phyloP scores from a whole-genome alignment of 35 echinoderm and acorn worm species.

The Strongylocentrotus purpuratus region DNA sequence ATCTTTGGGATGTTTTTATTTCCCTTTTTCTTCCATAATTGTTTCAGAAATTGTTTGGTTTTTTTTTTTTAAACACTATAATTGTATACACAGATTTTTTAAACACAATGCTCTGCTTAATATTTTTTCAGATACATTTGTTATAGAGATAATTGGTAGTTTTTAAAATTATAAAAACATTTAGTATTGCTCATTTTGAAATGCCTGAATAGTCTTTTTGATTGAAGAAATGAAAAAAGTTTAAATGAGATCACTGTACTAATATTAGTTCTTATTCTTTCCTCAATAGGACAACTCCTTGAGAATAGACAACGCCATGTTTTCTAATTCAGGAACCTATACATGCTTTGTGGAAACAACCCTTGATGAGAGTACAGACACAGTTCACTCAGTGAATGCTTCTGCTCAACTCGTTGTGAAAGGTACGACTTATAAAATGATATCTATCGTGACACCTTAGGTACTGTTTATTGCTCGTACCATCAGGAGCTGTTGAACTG shows the following conservation, averaged over 20 bases:
- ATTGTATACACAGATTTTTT: too few species aligned
- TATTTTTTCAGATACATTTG: too few species aligned
- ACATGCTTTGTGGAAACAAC: conserved; percentile 31
- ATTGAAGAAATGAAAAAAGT: background rate
- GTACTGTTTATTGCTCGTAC: too few species aligned
- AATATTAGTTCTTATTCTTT: background rate
- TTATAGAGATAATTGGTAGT: background rate
- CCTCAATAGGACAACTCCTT: background rate
- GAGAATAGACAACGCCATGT: background rate
- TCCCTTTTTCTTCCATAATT: too few species aligned
- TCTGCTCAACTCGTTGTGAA: background rate
- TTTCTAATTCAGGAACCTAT: conserved; percentile 27
- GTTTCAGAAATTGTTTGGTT: too few species aligned
- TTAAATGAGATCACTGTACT: background rate
- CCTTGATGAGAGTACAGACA: background rate
- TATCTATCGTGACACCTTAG: background rate
- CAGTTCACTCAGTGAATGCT: background rate
- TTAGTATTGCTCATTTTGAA: background rate
- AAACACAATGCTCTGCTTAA: too few species aligned
- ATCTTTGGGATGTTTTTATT: too few species aligned
- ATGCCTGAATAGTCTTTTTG: background rate
- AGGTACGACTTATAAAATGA: background rate
- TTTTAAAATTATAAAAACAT: background rate
- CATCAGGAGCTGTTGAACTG: too few species aligned
- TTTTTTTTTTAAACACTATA: too few species aligned